Conservation (phyloP, 2,888 invertebrate genomes). For the Amiota communis region DNA sequence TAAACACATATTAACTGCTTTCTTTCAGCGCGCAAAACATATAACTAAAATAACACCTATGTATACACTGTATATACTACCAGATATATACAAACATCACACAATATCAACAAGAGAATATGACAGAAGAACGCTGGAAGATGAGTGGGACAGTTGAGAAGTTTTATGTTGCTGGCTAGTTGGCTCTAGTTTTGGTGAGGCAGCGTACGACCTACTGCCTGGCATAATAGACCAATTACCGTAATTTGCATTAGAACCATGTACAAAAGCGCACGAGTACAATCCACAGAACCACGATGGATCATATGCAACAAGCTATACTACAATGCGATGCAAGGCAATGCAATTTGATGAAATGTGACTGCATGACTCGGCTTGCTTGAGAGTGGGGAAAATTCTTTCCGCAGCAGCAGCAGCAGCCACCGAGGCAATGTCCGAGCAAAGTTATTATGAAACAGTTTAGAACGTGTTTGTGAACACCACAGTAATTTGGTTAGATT, state of each 20-base stretch:
- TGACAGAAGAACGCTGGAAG: constrained; percentile 41
- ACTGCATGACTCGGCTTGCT: constrained; percentile 22
- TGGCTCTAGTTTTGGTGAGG: constrained; percentile 14
- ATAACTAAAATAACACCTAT: constrained; percentile 25
- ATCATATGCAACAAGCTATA: constrained; percentile 27
- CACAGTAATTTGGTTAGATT: constrained; percentile 66
- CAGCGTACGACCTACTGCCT: constrained; percentile 58
- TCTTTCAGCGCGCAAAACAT: constrained; percentile 29
- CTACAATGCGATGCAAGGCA: constrained; percentile 15
- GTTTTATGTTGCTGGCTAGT: background rate
- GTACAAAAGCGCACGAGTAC: background rate
- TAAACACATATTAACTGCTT: constrained; percentile 55
- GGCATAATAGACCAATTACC: constrained; percentile 65
- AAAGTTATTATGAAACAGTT: constrained; percentile 69
- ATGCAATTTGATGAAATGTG: background rate
- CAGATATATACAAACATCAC: background rate
- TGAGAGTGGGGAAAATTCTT: constrained; percentile 7
- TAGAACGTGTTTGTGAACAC: constrained; percentile 67
- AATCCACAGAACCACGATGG: background rate
- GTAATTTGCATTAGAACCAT: constrained; percentile 62
- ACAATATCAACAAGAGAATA: constrained; percentile 37
- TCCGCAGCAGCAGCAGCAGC: constrained; percentile 38
- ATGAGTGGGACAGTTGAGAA: background rate
- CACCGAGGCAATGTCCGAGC: constrained; percentile 35
- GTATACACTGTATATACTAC: background rate